A percentile compares a stretch with the other conserved stretches of the same genome.
These are phyloP conservation scores for Muscicapa striata DNA, from an alignment of 2,797 vertebrate species.

Conservation along the genomic window DNA sequence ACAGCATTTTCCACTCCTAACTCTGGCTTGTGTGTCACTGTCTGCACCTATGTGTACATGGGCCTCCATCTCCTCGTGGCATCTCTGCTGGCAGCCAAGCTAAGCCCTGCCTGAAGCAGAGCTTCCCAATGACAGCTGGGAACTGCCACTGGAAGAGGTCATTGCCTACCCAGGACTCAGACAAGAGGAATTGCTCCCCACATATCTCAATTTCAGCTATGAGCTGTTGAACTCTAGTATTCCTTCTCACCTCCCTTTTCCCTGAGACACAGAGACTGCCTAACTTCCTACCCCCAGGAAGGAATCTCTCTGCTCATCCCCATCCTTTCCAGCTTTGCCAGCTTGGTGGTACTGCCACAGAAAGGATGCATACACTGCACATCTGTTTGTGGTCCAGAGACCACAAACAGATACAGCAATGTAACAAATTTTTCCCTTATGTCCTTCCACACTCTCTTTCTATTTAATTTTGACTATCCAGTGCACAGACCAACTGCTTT, in stretches of 20 bases:
- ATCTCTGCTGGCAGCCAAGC: background rate
- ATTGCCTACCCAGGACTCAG: fast-evolving
- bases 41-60: fast-evolving
- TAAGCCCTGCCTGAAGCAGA: background rate
- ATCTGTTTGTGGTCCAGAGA: background rate
- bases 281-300: background rate
- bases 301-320: background rate
- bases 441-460: background rate
- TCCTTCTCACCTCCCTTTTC: background rate
- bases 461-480: background rate
- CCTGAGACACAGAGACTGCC: background rate
- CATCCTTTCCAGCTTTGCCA: background rate
- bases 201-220: background rate
- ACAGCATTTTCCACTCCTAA: background rate
- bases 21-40: background rate
- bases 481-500: background rate
- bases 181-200: background rate
- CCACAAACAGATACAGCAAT: background rate
- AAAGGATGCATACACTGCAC: background rate
- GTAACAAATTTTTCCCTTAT: background rate
- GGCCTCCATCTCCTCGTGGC: fast-evolving
- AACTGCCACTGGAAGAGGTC: background rate
- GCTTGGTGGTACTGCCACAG: background rate
- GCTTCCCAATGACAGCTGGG: background rate
- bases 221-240: background rate